Percentiles rank a stretch among this genome's conserved stretches.
These are phyloP conservation scores for Stichodactyla mertensii DNA, from an alignment of 64 coral and sea anemone genomes.

Conservation along the genomic window DNA sequence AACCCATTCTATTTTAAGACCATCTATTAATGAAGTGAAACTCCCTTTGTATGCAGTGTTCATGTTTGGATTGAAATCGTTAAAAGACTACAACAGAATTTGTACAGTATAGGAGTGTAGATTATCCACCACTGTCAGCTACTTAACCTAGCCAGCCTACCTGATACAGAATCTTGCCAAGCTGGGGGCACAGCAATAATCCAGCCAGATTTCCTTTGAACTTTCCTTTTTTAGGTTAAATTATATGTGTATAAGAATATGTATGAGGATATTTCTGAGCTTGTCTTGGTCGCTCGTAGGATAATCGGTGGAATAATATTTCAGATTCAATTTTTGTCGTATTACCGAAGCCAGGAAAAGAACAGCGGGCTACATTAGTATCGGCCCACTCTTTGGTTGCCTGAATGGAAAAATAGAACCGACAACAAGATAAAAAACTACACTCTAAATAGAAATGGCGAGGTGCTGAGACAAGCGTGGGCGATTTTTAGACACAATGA, in stretches of 20 bases:
- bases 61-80: background rate
- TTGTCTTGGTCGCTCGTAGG: no score
- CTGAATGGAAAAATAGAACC: background rate
- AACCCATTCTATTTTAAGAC: background rate
- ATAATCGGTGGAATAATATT: no score
- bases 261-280: no score
- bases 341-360: background rate
- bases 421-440: background rate
- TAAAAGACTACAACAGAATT: background rate
- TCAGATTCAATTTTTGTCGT: background rate
- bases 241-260: background rate
- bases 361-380: background rate
- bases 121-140: background rate
- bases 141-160: background rate
- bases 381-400: conserved; percentile 5
- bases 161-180: background rate
- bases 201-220: background rate
- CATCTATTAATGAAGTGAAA: background rate
- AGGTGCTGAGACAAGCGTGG: conserved; percentile 7
- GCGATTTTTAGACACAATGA: conserved; percentile 29
- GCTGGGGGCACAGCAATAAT: background rate
- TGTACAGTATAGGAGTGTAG: background rate
- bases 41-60: no score
- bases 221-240: background rate
- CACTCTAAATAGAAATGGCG: conserved; percentile 11